Conservation (phyloP, 2,888 invertebrate species). For the Galerucella nymphaeae region DNA sequence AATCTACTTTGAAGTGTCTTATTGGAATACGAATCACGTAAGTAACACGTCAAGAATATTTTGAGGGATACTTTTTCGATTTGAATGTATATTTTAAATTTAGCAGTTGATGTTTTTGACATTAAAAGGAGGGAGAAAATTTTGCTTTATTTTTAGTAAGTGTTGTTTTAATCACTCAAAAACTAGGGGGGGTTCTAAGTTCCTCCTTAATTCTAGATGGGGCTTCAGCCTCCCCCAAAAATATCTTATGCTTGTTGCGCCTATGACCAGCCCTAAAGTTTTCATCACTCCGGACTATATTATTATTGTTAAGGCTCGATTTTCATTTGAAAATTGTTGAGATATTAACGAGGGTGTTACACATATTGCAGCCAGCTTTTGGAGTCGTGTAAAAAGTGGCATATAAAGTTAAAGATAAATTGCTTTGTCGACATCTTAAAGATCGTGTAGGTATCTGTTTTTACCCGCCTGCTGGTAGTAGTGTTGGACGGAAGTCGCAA, state of each 20-base stretch:
- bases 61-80: conserved; percentile 23
- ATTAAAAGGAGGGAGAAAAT: background rate
- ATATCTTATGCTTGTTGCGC: too few relatives aligned
- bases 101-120: background rate
- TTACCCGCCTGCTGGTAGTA: background rate
- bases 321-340: conserved; percentile 23
- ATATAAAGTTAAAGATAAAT: conserved; percentile 13
- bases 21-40: conserved; percentile 45
- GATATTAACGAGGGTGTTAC: conserved; percentile 36
- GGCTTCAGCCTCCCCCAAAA: too few relatives aligned
- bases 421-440: conserved; percentile 32
- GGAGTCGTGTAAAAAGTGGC: conserved; percentile 21
- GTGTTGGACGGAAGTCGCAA: background rate
- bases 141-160: too few relatives aligned
- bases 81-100: conserved; percentile 25
- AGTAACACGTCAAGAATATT: conserved; percentile 43
- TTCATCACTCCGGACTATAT: background rate
- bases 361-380: conserved; percentile 37
- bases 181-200: too few relatives aligned
- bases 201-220: too few relatives aligned
- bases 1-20: conserved; percentile 37
- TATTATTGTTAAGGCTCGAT: conserved; percentile 16
- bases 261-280: too few relatives aligned
- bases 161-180: too few relatives aligned
- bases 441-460: conserved; percentile 30